Evolutionary conservation across 2,888 invertebrate genomes (phyloP), one percentile per base, ranked within the genome.

Genomic region (Ichneumon xanthorius): DNA sequence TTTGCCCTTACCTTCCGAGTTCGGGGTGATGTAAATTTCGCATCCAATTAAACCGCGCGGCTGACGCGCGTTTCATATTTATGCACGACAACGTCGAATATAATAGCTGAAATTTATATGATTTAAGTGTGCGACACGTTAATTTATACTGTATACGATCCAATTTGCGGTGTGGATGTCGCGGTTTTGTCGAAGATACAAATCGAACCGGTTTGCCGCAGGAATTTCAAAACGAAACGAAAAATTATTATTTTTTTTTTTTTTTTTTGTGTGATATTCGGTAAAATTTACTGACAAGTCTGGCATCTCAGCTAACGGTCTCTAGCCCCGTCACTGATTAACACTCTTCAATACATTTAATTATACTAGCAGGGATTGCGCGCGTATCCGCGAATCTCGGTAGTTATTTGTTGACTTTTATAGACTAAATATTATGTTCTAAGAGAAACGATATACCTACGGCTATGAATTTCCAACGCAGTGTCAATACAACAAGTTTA

Each of bases 31-130:
- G 22, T 26, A 73, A 61, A 61, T 58, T 73, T 61, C 9, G 14
- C 7, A 9, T 73, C 73, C 73, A 30, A 45, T 61, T 61, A 73
- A 73, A 40, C 22, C 22, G 45, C 9, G 1, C 63, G 33, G 6
- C 63, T 30, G 63, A 30, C 45, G 1, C 9, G 61, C n/a, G 45
- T 9, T 16, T 61, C 40, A 3, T 58, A 67, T 61, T 45, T 30
- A 30, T 22, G n/a, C 45, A 9, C 61, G 16, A 61, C 30, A 73
- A 16, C 40, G 16, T 26, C 58, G n/a, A 61, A 40, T 58, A 22
- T 58, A 40, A 58, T 55, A 16, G 11, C 72, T 7, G 6, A 58
- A 40, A 33, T 40, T 19, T 14, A 40, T 72, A 16, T 26, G 14
- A 73, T 61, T 73, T 58, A 61, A 73, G 11, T 19, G 9, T 14